Percentiles rank a stretch among this genome's conserved stretches.
Evolutionary conservation across 2,113 vertebrate genomes (phyloP).

Genomic region (Sclerurus mexicanus): DNA sequence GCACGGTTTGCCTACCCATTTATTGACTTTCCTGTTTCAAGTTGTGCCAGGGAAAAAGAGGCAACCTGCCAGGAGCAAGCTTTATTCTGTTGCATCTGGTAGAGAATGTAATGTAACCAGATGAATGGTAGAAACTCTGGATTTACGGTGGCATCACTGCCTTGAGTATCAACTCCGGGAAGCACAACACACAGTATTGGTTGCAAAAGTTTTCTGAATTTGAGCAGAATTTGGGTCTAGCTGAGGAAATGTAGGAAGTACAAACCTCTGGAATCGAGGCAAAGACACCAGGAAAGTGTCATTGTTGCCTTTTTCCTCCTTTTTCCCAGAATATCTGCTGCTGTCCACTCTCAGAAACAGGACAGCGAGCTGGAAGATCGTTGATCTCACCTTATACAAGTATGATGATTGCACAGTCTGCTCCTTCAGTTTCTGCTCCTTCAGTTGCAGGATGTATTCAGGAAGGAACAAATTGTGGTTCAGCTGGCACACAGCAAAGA

Average conservation of each 20-base stretch:
- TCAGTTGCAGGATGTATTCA: not conserved
- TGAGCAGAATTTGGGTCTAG: not conserved
- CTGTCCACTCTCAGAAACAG: not conserved
- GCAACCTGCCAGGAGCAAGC: not conserved
- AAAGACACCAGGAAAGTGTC: not conserved
- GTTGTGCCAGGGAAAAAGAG: not conserved
- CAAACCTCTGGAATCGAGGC: not conserved
- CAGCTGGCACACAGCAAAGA: slow-evolving; percentile 13
- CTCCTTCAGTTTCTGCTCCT: not conserved
- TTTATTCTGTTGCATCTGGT: not conserved
- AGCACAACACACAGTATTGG: not conserved
- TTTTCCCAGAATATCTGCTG: not conserved
- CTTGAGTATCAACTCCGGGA: not conserved
- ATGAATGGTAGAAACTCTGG: not conserved
- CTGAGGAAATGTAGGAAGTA: not conserved
- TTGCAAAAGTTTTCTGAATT: not conserved
- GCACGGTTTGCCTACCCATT: not conserved
- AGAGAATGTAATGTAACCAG: not conserved
- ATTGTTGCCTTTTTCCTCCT: not conserved
- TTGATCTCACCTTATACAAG: not conserved
- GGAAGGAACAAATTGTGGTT: slow-evolving; percentile 33
- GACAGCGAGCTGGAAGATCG: not conserved
- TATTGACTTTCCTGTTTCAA: not conserved
- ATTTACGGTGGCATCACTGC: not conserved
- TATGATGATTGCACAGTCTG: not conserved